phyloP scores from a whole-genome alignment of 2,888 invertebrate species.

The Eilema griseolum region DNA sequence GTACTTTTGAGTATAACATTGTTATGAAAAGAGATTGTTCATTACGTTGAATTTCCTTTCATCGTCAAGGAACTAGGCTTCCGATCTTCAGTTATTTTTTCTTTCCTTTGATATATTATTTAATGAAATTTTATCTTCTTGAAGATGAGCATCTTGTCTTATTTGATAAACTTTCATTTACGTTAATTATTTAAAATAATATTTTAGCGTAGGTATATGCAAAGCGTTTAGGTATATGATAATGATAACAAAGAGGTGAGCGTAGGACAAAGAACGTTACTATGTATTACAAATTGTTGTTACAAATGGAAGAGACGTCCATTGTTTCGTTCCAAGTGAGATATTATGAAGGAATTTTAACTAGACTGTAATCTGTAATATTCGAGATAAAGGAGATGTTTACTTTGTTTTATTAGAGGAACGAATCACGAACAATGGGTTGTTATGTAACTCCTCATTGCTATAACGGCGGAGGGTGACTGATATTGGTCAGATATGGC shows the following conservation, averaged over 20 bases:
- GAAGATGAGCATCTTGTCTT: conserved; percentile 31
- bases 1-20: conserved; percentile 44
- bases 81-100: conserved; percentile 45
- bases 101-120: conserved; percentile 54
- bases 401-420: conserved; percentile 42
- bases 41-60: conserved; percentile 61
- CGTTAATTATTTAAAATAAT: conserved; percentile 33
- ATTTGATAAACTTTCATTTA: conserved; percentile 38
- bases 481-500: conserved; percentile 23
- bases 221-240: conserved; percentile 16
- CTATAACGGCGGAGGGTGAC: conserved; percentile 26
- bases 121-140: conserved; percentile 49
- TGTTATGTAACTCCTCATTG: conserved; percentile 42
- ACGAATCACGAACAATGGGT: conserved; percentile 45
- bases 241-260: background rate
- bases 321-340: conserved; percentile 21
- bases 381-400: conserved; percentile 37
- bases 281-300: conserved; percentile 26
- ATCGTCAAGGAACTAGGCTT: conserved; percentile 52
- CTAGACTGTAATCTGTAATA: conserved; percentile 30
- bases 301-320: conserved; percentile 20
- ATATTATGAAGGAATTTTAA: conserved; percentile 19
- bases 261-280: conserved; percentile 20
- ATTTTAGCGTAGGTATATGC: too few species aligned
- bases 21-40: conserved; percentile 55